Evolutionary conservation across 37 sponge, comb jelly and placozoan genomes (phyloP).

Genomic region (Cliona cf. orientalis): DNA sequence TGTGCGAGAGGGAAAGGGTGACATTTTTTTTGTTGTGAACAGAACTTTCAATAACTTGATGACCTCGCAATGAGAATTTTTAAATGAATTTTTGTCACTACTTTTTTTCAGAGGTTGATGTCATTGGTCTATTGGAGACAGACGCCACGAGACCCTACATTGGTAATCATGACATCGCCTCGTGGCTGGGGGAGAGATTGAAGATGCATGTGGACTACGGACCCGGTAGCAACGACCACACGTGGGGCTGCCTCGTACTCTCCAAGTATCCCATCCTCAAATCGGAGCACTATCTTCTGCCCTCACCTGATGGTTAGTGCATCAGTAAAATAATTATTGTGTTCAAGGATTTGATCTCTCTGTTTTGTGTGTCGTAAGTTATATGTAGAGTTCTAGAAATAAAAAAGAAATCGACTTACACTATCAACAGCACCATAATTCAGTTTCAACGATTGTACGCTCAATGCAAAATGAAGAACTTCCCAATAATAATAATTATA

Average conservation of each 20-base stretch:
- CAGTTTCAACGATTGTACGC: no score
- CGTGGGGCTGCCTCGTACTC: constrained; percentile 57
- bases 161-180: constrained; percentile 54
- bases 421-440: no score
- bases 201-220: constrained; percentile 67
- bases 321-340: background rate
- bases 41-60: no score
- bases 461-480: no score
- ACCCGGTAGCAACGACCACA: constrained; percentile 45
- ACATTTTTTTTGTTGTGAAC: no score
- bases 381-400: no score
- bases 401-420: no score
- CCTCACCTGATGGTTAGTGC: constrained; percentile 59
- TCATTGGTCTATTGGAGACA: constrained; percentile 67
- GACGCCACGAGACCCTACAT: constrained; percentile 58
- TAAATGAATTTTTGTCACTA: no score
- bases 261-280: constrained; percentile 71
- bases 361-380: no score
- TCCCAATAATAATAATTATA: no score
- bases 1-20: no score
- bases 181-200: constrained; percentile 58
- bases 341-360: background rate
- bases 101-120: constrained; percentile 55
- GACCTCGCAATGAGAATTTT: no score
- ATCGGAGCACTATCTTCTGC: constrained; percentile 52